phyloP scores from a whole-genome alignment of 1,140 invertebrate genomes.

The Leptopilina clavipes region DNA sequence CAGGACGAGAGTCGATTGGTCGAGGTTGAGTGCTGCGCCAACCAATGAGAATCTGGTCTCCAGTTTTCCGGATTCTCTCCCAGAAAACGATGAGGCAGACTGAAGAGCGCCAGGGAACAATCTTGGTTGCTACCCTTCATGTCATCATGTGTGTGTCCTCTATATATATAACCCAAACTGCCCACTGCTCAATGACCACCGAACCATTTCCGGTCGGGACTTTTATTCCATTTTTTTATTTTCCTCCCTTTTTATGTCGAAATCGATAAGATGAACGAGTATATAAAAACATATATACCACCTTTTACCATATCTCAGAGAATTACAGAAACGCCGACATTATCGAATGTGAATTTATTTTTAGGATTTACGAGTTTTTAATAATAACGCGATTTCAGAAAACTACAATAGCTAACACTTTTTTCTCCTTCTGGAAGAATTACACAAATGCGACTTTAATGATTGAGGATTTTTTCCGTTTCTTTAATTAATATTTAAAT shows the following conservation, averaged over 20 bases:
- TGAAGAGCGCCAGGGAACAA: conserved; percentile 52
- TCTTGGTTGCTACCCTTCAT: conserved; percentile 38
- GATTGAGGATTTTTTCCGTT: too few species aligned
- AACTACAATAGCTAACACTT: too few species aligned
- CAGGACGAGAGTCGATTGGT: conserved; percentile 69
- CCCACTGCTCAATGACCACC: conserved; percentile 23
- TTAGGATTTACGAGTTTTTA: too few species aligned
- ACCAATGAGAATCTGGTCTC: conserved; percentile 73
- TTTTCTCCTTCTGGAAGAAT: too few species aligned
- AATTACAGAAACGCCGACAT: too few species aligned
- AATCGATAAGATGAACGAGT: background rate
- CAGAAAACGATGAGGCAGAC: conserved; percentile 49
- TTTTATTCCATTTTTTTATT: conserved; percentile 11
- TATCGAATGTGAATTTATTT: too few species aligned
- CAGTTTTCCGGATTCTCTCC: conserved; percentile 69
- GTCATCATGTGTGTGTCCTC: conserved; percentile 47
- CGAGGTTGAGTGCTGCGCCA: conserved; percentile 60
- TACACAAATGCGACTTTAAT: too few species aligned
- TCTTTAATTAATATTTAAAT: too few species aligned
- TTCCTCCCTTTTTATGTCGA: background rate
- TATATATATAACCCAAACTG: conserved; percentile 9
- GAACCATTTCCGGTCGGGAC: conserved; percentile 16
- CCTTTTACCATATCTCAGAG: too few species aligned
- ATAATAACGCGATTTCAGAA: too few species aligned
- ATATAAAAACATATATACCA: too few species aligned